Base-by-base conservation (phyloP, 2,797 vertebrate species). In the Hypotaenidia philippensis region DNA sequence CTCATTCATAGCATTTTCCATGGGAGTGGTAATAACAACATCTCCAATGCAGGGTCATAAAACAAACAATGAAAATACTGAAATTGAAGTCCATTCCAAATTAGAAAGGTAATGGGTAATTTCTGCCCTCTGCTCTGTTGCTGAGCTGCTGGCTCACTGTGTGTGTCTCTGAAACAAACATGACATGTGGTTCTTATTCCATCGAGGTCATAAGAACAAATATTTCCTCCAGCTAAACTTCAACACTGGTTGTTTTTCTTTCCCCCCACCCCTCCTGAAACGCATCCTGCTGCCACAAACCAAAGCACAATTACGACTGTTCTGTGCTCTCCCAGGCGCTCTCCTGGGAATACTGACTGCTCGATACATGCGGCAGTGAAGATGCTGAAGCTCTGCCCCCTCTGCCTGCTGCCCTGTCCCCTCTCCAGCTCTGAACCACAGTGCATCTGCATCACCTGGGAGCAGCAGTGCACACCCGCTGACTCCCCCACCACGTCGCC, bases 401-500 rank as follows among this genome's bases (percentile, higher is more conserved):
- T 69, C 55, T 65, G 44, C 36, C 34, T 0, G 0, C 31, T 1
- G 0, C 21, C 6, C 11, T 19, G 9, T 27, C 38, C 12, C 18
- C 12, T 60, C 66, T 27, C 14, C 45, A 38, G 21, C 26, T 68
- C 29, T 66, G 61, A 75, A 44, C 59, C 10, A 2, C 5, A 10
- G 22, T 56, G 20, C 36, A 12, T 4, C 59, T 55, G 29, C 25
- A 26, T 25, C 34, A 12, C 50, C 14, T 21, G 32, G 50, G 50
- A 75, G 29, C 49, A 86, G 45, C 89, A 86, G 61, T 1, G 1
- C n/a, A 9, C 5, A 9, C 5, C 15, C 71, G 40, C 6, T 3
- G 0, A 41, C 36, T 40, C 19, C 13, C 13, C 55, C 0, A 3
- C 47, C 52, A 3, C 0, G 0, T 14, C 4, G 0, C 7, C 9